phyloP scores from a whole-genome alignment of 2,797 vertebrate genomes.

The Phaenicophaeus curvirostris region DNA sequence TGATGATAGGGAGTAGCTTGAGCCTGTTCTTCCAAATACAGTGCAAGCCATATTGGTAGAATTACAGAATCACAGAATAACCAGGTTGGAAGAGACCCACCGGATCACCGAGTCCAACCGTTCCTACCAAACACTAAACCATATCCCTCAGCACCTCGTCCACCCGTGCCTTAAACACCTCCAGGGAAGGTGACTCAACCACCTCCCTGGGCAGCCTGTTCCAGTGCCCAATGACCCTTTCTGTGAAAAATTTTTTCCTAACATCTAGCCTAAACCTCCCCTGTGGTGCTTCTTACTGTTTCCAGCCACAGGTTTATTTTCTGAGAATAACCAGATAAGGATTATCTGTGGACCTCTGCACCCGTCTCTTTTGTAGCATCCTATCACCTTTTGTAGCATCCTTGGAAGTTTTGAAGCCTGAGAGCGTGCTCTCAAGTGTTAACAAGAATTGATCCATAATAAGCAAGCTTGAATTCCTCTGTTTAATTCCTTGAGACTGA shows the following conservation, averaged over 20 bases:
- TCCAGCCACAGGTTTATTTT: neutral
- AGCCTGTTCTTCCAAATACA: neutral
- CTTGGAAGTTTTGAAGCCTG: neutral
- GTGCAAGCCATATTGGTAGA: neutral
- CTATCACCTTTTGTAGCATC: neutral
- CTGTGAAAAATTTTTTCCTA: too few species aligned
- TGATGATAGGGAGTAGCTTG: neutral
- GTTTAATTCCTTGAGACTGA: neutral
- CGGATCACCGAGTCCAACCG: too few species aligned
- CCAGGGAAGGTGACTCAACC: too few species aligned
- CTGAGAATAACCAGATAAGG: neutral
- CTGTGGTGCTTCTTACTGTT: neutral
- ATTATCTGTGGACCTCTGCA: neutral
- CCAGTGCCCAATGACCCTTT: too few species aligned
- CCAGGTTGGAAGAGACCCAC: too few species aligned
- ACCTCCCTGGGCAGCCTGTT: too few species aligned
- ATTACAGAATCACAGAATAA: too few species aligned
- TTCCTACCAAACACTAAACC: too few species aligned
- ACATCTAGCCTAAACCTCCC: too few species aligned
- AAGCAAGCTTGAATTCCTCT: neutral
- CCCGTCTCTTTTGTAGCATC: neutral
- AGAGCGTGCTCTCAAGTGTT: neutral
- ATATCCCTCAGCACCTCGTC: too few species aligned
- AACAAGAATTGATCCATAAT: neutral
- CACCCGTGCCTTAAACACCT: too few species aligned